Base-by-base conservation (phyloP, 2,113 vertebrate genomes). In the Irena cyanogastra region DNA sequence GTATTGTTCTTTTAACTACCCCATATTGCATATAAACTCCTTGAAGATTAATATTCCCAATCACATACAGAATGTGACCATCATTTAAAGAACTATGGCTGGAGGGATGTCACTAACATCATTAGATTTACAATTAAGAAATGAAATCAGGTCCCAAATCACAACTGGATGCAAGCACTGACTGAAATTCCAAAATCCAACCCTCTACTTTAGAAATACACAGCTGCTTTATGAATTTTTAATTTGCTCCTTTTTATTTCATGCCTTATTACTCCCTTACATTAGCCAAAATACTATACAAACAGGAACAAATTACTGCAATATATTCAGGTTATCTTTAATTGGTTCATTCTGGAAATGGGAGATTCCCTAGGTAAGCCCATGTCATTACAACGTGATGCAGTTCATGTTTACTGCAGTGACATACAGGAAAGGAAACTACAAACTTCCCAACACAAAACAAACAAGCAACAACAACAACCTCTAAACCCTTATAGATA, bases 221-320 rank as follows among this genome's bases (percentile, higher is more conserved):
- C 77, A 89, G 42, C 45, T 95, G 80, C 45, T 91, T 89, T 74
- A 90, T 89, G 42, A 86, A 74, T 81, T 87, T 91, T 92, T 87
- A 42, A 89, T 70, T 74, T 59, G 11, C 5, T 74, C 2, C 30
- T 69, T 86, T 86, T 86, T 68, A 72, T 83, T 95, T 81, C 84
- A 81, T 72, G 28, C 52, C 70, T 89, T 78, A 42, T 77, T 74
- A 37, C 13, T 66, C 26, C 89, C 74, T 70, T 41, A 75, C 57
- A 53, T 72, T 69, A 94, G 33, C 31, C 59, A 94, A 94, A 53
- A 35, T 65, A 52, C 13, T 79, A 41, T 45, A 45, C n/a, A 74
- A 95, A 68, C 60, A 84, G 69, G 52, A 90, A 54, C 5, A 83
- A n/a, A 80, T 54, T 84, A 91, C 27, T 50, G 59, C 27, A 93